Evolutionary conservation across 2,888 invertebrate genomes (phyloP), one percentile per base, ranked within the genome.

Genomic region (Hirtodrosophila cameraria): DNA sequence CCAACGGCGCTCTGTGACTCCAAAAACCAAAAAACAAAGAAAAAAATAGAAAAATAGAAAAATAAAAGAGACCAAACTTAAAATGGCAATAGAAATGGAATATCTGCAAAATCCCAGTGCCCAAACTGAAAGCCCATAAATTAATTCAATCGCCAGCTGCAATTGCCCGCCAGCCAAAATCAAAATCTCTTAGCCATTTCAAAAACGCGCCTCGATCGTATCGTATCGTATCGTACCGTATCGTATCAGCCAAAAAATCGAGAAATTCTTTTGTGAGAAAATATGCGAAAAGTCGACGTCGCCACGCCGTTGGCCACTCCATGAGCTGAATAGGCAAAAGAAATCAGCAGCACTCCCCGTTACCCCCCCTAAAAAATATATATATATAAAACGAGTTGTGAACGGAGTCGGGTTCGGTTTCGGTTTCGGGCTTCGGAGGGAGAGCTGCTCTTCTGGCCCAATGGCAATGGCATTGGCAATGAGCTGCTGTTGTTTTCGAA

Each of bases 251-350:
- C 30, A 43, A 65, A 28, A 41, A 35, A 64, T 46, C 65, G 53
- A 71, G 65, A 80, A 68, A 86, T 80, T 83, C 79, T 86, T 68
- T 86, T 75, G 80, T 80, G 80, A 75, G 86, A 86, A 80, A 79
- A 80, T 83, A 79, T 86, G 80, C 84, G 65, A 83, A 79, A 68
- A 75, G 58, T 80, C 57, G 60, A 36, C 70, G 50, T 43, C 46
- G 52, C 54, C 53, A 33, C 35, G 45, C 54, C 39, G 38, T 42
- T 71, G 57, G 60, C 68, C 61, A 76, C 42, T 63, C 50, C 60
- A 68, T 58, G 69, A 41, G 78, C 60, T 81, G 70, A 75, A 77
- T 70, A 60, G 75, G 30, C 76, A 65, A 79, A 79, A 79, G 79
- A 79, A 79, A 86, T 79, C 76, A 52, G 53, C 60, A 38, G 42